Base-by-base conservation (phyloP, 2,113 vertebrate species). In the Heterochromis multidens region DNA sequence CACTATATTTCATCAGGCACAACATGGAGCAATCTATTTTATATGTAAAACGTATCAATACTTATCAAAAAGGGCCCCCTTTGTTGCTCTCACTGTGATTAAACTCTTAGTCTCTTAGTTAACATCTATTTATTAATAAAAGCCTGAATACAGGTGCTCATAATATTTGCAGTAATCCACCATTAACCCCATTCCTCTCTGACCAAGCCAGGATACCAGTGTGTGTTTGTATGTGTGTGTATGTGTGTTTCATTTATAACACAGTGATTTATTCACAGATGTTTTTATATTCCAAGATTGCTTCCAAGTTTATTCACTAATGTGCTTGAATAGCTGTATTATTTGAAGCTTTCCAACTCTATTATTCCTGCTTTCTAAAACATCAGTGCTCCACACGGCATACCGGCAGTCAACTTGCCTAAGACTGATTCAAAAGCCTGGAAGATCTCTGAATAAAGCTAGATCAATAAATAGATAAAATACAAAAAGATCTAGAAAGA, bases 141-240 rank as follows among this genome's bases (percentile, higher is more conserved):
- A 43, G 7, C 14, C 74, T 81, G 17, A 78, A 81, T 60, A 33
- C 29, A 87, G 67, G 31, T 79, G 37, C 21, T 90, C 82, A 85
- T 27, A 83, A 87, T 79, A 81, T 81, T 70, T 56, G 10, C 49
- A 13, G 17, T 65, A 87, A 93, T 91, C 89, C 63, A 16, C 61
- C 77, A 67, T 92, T 89, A 89, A 90, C 90, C 88, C 37, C 60
- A 60, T 86, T 92, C 5, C 3, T 43, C 8, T 76, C n/a, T 79
- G 6, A 86, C 79, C 33, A 54, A 74, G 4, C 7, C 56, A 58
- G 35, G 25, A 29, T 35, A 77, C 21, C 21, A 27, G 13, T 67
- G 80, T 83, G 62, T 70, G 17, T 52, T 3, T 8, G 49, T 49
- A 23, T 70, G 62, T 65, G 37, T 40, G 37, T 40, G 37, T 46